These are phyloP conservation scores for Heterocephalus glaber DNA, from an alignment of 2,113 vertebrate species.

Conservation along the genomic window DNA sequence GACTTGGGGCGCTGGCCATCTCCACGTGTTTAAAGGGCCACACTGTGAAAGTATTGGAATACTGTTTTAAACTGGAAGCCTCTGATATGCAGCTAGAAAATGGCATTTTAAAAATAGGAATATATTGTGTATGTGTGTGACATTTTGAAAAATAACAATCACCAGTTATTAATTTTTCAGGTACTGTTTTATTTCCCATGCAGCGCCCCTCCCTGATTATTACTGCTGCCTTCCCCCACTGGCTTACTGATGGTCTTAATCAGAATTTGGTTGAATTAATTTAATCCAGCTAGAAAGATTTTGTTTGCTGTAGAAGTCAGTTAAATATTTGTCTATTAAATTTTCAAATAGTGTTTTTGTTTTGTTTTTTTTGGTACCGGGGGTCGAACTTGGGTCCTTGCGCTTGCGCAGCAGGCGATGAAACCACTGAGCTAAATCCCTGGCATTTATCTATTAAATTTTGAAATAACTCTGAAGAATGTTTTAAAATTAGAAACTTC, in stretches of 20 bases:
- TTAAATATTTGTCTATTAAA: constrained; percentile 51
- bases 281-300: constrained; percentile 14
- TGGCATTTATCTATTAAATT: constrained; percentile 56
- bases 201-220: not conserved
- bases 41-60: constrained; percentile 19
- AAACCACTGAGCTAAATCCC: too few species aligned
- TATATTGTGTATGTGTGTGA: not conserved
- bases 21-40: constrained; percentile 19
- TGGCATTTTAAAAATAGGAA: not conserved
- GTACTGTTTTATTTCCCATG: not conserved
- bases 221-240: not conserved
- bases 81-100: not conserved
- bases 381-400: too few species aligned
- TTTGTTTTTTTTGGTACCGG: too few species aligned
- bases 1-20: not conserved
- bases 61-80: not conserved
- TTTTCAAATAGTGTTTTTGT: too few species aligned
- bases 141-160: not conserved
- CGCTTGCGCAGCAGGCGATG: too few species aligned
- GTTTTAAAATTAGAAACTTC: constrained; percentile 35
- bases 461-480: constrained; percentile 26
- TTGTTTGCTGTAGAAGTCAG: constrained; percentile 8
- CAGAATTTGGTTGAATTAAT: constrained; percentile 15
- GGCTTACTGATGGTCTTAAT: not conserved
- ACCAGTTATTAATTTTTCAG: not conserved